Evolutionary conservation across 2,888 invertebrate species (phyloP), one percentile per base, ranked within the genome.

Genomic region (Paralinhomoeus sp.): DNA sequence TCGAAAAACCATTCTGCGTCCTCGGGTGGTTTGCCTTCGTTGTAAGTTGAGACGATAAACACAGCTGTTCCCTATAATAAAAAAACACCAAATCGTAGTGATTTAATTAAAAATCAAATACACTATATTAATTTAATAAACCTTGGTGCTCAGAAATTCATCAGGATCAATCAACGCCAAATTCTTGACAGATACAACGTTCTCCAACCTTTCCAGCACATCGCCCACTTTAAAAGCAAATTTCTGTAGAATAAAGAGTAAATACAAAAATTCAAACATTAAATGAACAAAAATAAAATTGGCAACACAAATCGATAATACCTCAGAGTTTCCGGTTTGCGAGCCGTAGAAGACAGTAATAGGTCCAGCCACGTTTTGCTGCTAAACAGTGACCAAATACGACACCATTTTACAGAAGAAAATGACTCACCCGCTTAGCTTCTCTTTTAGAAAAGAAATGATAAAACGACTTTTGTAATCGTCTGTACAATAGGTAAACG

Each of bases 41-140:
- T 60, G 51, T 70, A 68, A 1, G 72, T 72, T 20, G 72, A 69
- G 17, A 71, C 51, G 31, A 73, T 54, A 48, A 72, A 66, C 15
- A 72, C 47, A 41, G 47, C 47, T 37, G 52, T 46, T 15, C 53
- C 53, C 48, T 51, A 36, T n/a, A n/a, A n/a, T n/a, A 27, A 40
- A 17, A 36, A 35, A 15, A 18, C 18, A 35, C 18, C 5, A 3
- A 3, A 17, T n/a, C 5, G 17, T 15, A 5, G 9, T 31, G 31
- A 31, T 31, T 36, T 9, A n/a, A n/a, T 9, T 13, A 27, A 12
- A 24, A n/a, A 27, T 40, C 27, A n/a, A 22, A 21, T 20, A 17
- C 12, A 31, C 20, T 17, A 35, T 35, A n/a, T 35, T n/a, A 15
- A n/a, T n/a, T 35, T 5, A 17, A 3, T 35, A 12, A 18, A 50